Percentiles rank a stretch among this genome's conserved stretches.
Evolutionary conservation across 1,140 invertebrate genomes (phyloP).

Genomic region (Pseudomyrmex sp.): DNA sequence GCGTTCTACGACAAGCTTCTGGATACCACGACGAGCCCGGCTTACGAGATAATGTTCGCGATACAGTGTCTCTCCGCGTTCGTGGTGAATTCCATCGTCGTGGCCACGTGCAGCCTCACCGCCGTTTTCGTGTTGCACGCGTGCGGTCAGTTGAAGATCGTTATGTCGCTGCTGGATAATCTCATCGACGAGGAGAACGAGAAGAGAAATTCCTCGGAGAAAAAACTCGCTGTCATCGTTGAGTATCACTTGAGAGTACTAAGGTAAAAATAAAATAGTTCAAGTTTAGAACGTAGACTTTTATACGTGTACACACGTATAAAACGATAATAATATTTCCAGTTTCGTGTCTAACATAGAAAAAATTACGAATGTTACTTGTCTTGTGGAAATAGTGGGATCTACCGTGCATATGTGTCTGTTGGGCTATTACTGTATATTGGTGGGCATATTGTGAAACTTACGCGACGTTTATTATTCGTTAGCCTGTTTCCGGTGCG

Average conservation of each 20-base stretch:
- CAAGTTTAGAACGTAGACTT: no score
- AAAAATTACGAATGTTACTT: constrained; percentile 72
- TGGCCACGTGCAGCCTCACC: constrained; percentile 57
- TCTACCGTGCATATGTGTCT: constrained; percentile 78
- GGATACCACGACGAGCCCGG: constrained; percentile 33
- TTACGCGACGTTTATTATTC: not conserved
- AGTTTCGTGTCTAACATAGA: constrained; percentile 76
- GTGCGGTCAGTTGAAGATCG: constrained; percentile 66
- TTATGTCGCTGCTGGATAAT: constrained; percentile 58
- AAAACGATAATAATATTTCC: constrained; percentile 17
- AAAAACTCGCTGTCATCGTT: constrained; percentile 60
- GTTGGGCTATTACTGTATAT: constrained; percentile 77
- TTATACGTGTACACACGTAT: no score
- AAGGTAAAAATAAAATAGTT: constrained; percentile 52
- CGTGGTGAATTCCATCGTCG: constrained; percentile 59
- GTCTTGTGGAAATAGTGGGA: constrained; percentile 76
- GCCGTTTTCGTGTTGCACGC: constrained; percentile 68
- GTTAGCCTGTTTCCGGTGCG: not conserved
- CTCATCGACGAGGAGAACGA: not conserved
- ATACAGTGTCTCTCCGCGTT: constrained; percentile 61
- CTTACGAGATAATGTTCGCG: constrained; percentile 62
- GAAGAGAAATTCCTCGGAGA: not conserved
- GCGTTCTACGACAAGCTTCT: constrained; percentile 35
- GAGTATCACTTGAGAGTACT: constrained; percentile 72
- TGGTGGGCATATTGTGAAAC: constrained; percentile 63